A percentile compares a stretch with the other conserved stretches of the same genome.
These are phyloP conservation scores for Chloroceryle amazona DNA, from an alignment of 2,797 vertebrate genomes.

Conservation along the genomic window DNA sequence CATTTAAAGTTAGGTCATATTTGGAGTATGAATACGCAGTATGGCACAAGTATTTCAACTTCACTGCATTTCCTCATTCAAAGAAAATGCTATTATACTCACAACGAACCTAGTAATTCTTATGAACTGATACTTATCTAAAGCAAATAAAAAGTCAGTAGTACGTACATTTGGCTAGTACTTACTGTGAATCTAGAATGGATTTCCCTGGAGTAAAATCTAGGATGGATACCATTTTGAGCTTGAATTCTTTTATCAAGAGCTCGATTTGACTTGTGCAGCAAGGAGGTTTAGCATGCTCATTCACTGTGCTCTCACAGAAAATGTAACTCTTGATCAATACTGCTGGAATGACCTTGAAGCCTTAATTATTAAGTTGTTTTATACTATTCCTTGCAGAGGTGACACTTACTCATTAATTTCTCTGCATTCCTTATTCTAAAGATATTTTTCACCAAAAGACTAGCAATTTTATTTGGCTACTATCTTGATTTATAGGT, in stretches of 20 bases:
- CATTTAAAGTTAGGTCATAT: background rate
- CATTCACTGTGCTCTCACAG: background rate
- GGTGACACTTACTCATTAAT: conserved; percentile 24
- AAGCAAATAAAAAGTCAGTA: background rate
- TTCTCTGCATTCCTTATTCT: background rate
- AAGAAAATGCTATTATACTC: background rate
- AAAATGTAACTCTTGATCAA: background rate
- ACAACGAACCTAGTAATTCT: background rate
- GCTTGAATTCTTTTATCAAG: background rate
- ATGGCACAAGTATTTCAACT: background rate
- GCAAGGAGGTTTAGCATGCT: background rate
- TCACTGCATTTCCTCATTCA: background rate
- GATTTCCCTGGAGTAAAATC: background rate
- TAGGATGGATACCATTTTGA: background rate
- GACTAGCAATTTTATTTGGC: background rate
- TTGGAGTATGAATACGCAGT: background rate
- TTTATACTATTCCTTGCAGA: conserved; percentile 24
- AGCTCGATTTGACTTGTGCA: background rate
- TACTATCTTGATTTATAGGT: conserved; percentile 40
- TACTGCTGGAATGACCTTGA: conserved; percentile 19
- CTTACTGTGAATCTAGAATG: background rate
- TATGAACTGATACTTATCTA: background rate
- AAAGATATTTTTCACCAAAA: conserved; percentile 15
- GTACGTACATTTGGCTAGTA: background rate
- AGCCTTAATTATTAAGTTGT: conserved; percentile 56